Conservation (phyloP, 1,140 invertebrate genomes). For the Pogonomyrmex barbatus region DNA sequence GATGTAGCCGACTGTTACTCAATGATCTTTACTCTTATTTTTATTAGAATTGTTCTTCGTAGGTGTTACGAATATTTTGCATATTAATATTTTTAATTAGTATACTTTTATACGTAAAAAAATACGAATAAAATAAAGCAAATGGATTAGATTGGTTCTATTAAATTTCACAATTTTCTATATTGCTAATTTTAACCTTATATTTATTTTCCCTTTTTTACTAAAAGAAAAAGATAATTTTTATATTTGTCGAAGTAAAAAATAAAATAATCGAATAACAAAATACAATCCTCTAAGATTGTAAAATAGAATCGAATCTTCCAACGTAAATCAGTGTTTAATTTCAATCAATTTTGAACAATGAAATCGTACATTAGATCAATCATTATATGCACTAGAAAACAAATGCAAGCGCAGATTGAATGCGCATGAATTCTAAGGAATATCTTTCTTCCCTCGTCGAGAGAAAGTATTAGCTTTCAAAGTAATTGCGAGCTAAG, state of each 20-base stretch:
- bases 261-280: neutral
- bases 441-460: neutral
- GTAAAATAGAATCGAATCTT: neutral
- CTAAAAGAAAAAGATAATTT: neutral
- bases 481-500: conserved; percentile 49
- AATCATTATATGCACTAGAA: neutral
- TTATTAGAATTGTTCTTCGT: conserved; percentile 19
- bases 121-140: neutral
- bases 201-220: neutral
- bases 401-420: conserved; percentile 11
- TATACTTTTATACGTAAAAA: neutral
- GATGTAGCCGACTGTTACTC: conserved; percentile 76
- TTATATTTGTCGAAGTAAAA: neutral
- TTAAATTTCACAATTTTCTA: neutral
- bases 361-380: neutral
- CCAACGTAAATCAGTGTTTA: neutral
- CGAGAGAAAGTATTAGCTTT: conserved; percentile 50
- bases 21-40: conserved; percentile 32
- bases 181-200: neutral
- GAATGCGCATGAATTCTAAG: conserved; percentile 3
- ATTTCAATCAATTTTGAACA: neutral
- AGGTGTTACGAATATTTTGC: neutral
- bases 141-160: neutral
- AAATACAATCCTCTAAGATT: neutral
- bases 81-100: neutral